Evolutionary conservation across 2,888 invertebrate species (phyloP).

Genomic region (Habrosyne pyritoides): DNA sequence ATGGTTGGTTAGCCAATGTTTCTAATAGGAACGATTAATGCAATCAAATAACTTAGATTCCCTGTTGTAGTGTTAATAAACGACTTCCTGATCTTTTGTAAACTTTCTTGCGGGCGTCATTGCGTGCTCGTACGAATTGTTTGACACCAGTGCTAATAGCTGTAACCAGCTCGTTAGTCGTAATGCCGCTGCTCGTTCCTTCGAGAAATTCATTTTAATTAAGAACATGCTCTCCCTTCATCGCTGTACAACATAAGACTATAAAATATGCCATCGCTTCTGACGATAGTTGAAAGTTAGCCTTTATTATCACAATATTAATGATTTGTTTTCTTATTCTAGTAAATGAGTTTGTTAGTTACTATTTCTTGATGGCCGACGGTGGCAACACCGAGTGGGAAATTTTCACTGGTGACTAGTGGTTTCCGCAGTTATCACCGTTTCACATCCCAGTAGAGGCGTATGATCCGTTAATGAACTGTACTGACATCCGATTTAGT

Average conservation of each 20-base stretch:
- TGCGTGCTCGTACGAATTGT: constrained; percentile 32
- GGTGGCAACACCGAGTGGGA: neutral
- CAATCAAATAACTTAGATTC: constrained; percentile 15
- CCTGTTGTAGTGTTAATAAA: constrained; percentile 24
- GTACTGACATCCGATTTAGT: neutral
- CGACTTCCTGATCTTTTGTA: constrained; percentile 26
- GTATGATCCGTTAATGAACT: neutral
- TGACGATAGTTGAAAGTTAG: neutral
- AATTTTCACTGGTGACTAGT: neutral
- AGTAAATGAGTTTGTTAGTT: too few relatives aligned
- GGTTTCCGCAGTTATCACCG: constrained; percentile 16
- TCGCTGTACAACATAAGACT: too few relatives aligned
- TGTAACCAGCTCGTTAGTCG: constrained; percentile 42
- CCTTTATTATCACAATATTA: too few relatives aligned
- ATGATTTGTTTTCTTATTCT: too few relatives aligned
- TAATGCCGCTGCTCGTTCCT: constrained; percentile 24
- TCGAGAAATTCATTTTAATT: constrained; percentile 55
- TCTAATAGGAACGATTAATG: neutral
- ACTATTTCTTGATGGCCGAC: neutral
- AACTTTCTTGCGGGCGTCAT: constrained; percentile 15
- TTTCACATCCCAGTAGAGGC: constrained; percentile 1
- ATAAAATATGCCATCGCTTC: too few relatives aligned
- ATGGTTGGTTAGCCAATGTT: neutral
- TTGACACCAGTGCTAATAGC: constrained; percentile 32
- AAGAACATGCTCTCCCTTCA: constrained; percentile 36